Evolutionary conservation across 2,797 vertebrate genomes (phyloP).

Genomic region (Danio albolineatus): DNA sequence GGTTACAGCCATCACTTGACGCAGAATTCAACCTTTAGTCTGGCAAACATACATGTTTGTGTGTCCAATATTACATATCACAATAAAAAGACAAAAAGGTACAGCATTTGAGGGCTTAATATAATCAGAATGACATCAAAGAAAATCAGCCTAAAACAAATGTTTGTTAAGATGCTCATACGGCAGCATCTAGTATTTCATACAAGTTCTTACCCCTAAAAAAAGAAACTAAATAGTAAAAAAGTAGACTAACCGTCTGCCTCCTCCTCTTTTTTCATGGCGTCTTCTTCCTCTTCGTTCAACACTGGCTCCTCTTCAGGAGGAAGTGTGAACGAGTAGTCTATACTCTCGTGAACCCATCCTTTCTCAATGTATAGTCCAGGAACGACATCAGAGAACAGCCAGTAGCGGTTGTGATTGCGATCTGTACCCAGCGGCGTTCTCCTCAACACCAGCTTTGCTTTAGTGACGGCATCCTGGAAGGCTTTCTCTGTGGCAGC

Average conservation of each 20-base stretch:
- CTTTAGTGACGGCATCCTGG: conserved; percentile 92
- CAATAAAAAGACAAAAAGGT: background rate
- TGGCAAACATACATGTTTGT: background rate
- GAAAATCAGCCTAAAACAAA: too few relatives aligned
- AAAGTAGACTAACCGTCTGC: conserved; percentile 57
- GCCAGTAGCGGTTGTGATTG: conserved; percentile 98
- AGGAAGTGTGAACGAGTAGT: conserved; percentile 88
- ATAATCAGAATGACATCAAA: too few relatives aligned
- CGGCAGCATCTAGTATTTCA: background rate
- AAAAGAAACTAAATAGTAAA: too few relatives aligned
- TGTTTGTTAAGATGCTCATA: too few relatives aligned
- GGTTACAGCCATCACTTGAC: too few relatives aligned
- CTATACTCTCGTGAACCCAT: conserved; percentile 94
- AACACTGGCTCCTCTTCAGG: conserved; percentile 72
- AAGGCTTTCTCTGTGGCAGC: conserved; percentile 90
- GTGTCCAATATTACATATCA: background rate
- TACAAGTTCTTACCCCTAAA: too few relatives aligned
- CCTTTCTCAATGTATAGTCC: conserved; percentile 97
- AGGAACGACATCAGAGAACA: conserved; percentile 95
- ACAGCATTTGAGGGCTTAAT: too few relatives aligned
- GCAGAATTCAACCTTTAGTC: too few relatives aligned
- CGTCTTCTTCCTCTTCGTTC: conserved; percentile 67
- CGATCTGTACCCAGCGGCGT: conserved; percentile 92
- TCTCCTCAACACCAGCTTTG: conserved; percentile 89
- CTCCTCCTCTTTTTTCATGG: conserved; percentile 68